Percentiles rank a stretch among this genome's conserved stretches.
Conservation (phyloP, 2,797 vertebrate species). For the Threskiornis aethiopicus region DNA sequence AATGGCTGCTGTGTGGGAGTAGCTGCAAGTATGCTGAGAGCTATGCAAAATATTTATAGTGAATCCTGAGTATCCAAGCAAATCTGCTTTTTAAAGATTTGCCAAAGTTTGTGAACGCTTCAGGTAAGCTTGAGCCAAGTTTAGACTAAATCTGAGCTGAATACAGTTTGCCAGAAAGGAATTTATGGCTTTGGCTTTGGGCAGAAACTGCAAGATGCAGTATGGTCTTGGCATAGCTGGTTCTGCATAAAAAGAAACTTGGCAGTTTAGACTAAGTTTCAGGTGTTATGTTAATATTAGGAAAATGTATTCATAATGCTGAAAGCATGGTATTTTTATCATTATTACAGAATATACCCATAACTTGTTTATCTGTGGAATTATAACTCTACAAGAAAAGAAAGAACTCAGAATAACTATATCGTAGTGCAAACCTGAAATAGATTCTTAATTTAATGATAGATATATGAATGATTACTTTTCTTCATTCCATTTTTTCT, state of each 20-base stretch:
- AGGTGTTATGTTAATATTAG: background rate
- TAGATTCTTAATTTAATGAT: background rate
- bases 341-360: background rate
- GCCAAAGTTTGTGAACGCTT: background rate
- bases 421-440: background rate
- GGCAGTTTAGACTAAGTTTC: background rate
- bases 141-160: background rate
- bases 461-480: background rate
- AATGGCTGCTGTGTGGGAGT: background rate
- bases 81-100: slow-evolving; percentile 1
- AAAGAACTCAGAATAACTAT: background rate
- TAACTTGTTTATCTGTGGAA: background rate
- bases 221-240: background rate
- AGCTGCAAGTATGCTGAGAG: background rate
- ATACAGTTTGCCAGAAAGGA: background rate
- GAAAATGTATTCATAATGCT: background rate
- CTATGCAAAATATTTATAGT: slow-evolving; percentile 2
- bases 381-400: background rate
- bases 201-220: background rate
- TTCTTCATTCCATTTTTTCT: background rate
- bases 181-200: slow-evolving; percentile 36
- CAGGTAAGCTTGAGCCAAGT: slow-evolving; percentile 14
- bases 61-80: background rate
- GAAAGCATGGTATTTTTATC: background rate
- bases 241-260: background rate